Evolutionary conservation across 2,888 invertebrate genomes (phyloP), one percentile per base, ranked within the genome.

Genomic region (Lochmaea capreae): DNA sequence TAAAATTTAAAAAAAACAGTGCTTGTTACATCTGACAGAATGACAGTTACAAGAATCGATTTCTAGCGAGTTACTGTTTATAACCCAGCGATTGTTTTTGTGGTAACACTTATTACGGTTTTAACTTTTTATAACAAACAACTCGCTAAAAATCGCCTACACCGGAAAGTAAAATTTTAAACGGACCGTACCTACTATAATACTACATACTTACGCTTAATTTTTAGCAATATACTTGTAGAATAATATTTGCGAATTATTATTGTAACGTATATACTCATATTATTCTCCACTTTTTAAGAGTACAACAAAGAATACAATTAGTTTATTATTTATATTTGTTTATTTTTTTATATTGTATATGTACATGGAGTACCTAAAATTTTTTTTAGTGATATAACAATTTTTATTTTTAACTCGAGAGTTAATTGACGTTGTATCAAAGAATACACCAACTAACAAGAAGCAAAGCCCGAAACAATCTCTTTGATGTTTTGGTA

Each of bases 271-370:
- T 18, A 18, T 54, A 54, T 54, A 54, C 54, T 54, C 54, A 18
- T 54, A 16, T 54, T 54, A 8, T 52, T 52, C n/a, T 52, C 52
- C n/a, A 52, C n/a, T 52, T 18, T 18, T 16, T 54, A 54, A 3
- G 10, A 54, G 16, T 54, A 54, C 54, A 18, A 54, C 18, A 54
- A 54, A 54, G 2, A 54, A 54, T 18, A 54, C 54, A 16, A 39
- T 16, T 52, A 52, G 16, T 54, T 54, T 54, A 54, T 54, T 54
- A 54, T 54, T 54, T 54, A 54, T 54, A 54, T 54, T 18, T 18
- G 16, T 54, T 54, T 54, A 54, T 54, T 54, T 54, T 54, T 18
- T 18, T 54, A 54, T 54, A 54, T 54, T 54, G 9, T 16, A 16
- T 52, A 54, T 16, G 9, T 54, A 54, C 54, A 54, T 16, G 9